Conservation (phyloP, 2,113 vertebrate species). For the Globicephala melas region DNA sequence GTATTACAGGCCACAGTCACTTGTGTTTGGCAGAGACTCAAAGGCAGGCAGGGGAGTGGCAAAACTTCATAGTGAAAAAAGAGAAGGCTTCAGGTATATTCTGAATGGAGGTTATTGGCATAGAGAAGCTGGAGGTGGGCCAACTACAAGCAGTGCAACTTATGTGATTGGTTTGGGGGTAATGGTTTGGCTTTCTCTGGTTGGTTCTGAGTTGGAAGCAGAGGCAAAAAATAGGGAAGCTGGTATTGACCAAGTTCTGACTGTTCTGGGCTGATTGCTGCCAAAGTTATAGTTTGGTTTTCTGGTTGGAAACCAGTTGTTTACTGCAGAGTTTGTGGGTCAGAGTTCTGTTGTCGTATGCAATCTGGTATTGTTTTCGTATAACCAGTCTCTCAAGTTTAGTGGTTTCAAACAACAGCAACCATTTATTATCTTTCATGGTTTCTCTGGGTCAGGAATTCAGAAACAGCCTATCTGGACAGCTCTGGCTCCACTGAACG, state of each 20-base stretch:
- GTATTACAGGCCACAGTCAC: neutral
- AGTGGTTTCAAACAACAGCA: neutral
- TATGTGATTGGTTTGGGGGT: neutral
- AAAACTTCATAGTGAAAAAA: neutral
- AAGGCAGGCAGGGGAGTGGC: neutral
- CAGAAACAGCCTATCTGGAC: neutral
- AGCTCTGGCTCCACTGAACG: neutral
- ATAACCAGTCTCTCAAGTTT: neutral
- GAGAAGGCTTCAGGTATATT: neutral
- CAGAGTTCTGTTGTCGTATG: neutral
- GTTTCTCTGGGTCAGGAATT: neutral
- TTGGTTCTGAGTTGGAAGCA: neutral
- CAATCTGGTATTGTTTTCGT: neutral
- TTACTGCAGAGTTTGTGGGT: neutral
- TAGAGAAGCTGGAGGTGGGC: neutral
- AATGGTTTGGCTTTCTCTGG: neutral
- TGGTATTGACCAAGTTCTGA: neutral
- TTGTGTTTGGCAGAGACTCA: neutral
- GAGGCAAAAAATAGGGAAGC: neutral
- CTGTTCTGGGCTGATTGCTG: neutral
- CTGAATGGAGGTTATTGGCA: neutral
- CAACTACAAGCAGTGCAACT: neutral
- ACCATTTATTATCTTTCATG: neutral
- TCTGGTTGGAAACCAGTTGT: neutral
- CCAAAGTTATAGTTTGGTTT: neutral